Base-by-base conservation (phyloP, 92 coral and sea anemone genomes). In the Hydrozoanthus gracilis region DNA sequence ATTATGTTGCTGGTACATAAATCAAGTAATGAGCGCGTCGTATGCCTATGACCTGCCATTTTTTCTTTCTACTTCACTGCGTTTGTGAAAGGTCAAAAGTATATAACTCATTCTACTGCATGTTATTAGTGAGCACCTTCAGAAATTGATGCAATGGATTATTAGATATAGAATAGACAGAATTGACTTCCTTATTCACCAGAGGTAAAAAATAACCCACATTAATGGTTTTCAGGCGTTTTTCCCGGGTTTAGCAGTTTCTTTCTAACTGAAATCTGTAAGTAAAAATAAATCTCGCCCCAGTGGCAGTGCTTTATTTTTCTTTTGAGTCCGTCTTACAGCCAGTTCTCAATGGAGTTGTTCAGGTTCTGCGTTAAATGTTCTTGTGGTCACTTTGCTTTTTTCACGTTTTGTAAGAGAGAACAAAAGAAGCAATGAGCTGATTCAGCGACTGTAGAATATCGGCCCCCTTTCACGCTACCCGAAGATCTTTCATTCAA, bases 1-100 rank as follows among this genome's bases (percentile, higher is more conserved):
- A 27, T 27, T 27, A 27, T 27, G 39, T 27, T 27, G 39, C 39
- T 27, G 39, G 39, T 27, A 27, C 39, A 27, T 27, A 0, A 27
- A 27, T 27, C 39, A 27, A 0, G 2, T 27, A 27, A 27, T 27
- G 39, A 27, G 39, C 39, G 39, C 39, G 39, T 27, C 39, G 39
- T 27, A 27, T 27, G 39, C 39, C 39, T 2, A 27, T 27, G 39
- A 27, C 39, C 39, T 27, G 39, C 39, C 58, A 52, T 52, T 52
- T 52, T 52, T 7, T 52, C 58, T 6, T 52, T 52, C 58, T 6
- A 52, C 39, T 27, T 27, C 39, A 27, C 39, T 27, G 39, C 39
- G 39, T 27, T 27, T 27, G 39, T 27, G 39, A 74, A 74, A 74
- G 79, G 79, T 74, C 79, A 74, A 74, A 74, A 50, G 39, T 27